phyloP scores from a whole-genome alignment of 2,797 vertebrate genomes.

The Enteromius thamalakanensis region DNA sequence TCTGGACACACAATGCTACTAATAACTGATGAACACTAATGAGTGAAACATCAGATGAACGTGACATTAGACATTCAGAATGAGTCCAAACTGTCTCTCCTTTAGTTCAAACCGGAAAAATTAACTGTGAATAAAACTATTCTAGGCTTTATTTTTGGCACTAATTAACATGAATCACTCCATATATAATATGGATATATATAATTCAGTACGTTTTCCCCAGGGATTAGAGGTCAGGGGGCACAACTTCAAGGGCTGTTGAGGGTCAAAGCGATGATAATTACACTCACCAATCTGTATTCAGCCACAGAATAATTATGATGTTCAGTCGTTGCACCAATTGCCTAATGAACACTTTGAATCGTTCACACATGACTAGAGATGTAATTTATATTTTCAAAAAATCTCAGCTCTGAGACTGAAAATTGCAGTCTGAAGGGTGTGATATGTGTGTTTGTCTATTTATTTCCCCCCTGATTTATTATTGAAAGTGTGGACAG shows the following conservation, averaged over 20 bases:
- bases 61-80: not conserved
- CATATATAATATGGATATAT: not conserved
- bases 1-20: not conserved
- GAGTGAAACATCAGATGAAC: not conserved
- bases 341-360: conserved; percentile 46
- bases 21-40: conserved; percentile 1
- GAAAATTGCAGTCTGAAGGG: conserved; percentile 26
- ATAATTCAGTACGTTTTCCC: conserved; percentile 1
- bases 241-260: conserved; percentile 3
- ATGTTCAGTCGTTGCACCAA: conserved; percentile 33
- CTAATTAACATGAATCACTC: conserved; percentile 1
- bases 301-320: conserved; percentile 52
- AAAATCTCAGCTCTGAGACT: conserved; percentile 16
- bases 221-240: not conserved
- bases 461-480: conserved; percentile 4
- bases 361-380: conserved; percentile 39
- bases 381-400: conserved; percentile 34
- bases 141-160: not conserved
- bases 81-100: not conserved
- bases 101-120: conserved; percentile 10
- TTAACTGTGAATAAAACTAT: not conserved
- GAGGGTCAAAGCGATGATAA: conserved; percentile 37
- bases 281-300: conserved; percentile 29
- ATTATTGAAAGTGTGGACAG: conserved; percentile 37
- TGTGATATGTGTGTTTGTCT: conserved; percentile 6